Conservation (phyloP, 2,797 vertebrate species). For the Ataeniobius toweri region DNA sequence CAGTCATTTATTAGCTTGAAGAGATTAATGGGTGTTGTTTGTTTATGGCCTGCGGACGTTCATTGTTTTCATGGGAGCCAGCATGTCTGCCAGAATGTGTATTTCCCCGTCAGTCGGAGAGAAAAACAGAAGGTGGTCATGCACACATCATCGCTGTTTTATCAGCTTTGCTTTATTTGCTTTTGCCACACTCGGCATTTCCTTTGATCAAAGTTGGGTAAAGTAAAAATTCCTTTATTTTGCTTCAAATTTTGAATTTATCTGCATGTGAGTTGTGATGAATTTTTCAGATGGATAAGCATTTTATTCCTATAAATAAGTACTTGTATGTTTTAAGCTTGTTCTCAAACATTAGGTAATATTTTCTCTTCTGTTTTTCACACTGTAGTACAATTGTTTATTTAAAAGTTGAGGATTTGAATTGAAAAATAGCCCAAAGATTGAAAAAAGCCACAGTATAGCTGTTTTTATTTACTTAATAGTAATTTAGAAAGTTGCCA, state of each 20-base stretch:
- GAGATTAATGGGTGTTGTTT: constrained; percentile 65
- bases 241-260: neutral
- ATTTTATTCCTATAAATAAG: neutral
- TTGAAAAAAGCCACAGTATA: neutral
- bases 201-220: constrained; percentile 5
- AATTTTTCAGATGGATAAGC: neutral
- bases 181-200: constrained; percentile 17
- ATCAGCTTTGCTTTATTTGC: constrained; percentile 18
- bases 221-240: constrained; percentile 5
- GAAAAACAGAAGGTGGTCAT: neutral
- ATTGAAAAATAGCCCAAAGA: neutral
- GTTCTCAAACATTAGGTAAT: neutral
- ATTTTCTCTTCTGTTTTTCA: neutral
- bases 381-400: neutral
- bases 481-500: neutral
- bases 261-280: neutral
- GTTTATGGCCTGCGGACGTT: constrained; percentile 64
- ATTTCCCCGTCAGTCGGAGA: constrained; percentile 54
- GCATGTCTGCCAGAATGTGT: constrained; percentile 68
- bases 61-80: constrained; percentile 68
- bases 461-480: neutral
- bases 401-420: neutral
- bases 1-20: constrained; percentile 49
- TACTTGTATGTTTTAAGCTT: neutral
- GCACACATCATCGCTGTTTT: constrained; percentile 18